phyloP scores from a whole-genome alignment of 2,888 invertebrate genomes.

The Xylocampa areola region DNA sequence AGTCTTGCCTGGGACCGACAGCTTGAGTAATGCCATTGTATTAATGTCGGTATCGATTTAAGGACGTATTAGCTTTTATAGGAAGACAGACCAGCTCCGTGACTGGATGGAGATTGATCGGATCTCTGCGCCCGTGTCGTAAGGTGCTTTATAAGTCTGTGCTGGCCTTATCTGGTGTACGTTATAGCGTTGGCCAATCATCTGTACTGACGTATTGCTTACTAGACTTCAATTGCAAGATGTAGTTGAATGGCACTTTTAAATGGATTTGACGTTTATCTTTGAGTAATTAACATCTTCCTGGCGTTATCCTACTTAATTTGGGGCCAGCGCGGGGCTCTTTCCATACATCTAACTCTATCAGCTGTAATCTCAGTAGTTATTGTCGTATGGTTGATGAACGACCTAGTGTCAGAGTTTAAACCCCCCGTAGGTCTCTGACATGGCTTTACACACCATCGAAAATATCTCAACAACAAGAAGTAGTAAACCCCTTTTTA shows the following conservation, averaged over 20 bases:
- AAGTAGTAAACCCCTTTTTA: no score
- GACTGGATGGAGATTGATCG: constrained; percentile 62
- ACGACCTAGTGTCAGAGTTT: no score
- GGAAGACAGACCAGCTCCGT: constrained; percentile 54
- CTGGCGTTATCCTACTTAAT: no score
- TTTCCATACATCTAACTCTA: no score
- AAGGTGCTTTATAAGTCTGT: constrained; percentile 62
- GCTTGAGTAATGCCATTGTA: constrained; percentile 56
- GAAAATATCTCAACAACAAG: no score
- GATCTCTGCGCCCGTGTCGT: constrained; percentile 55
- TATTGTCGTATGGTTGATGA: no score
- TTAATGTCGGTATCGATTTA: constrained; percentile 50
- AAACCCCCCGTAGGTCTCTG: no score
- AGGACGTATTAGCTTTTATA: constrained; percentile 62
- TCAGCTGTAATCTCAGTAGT: no score
- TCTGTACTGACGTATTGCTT: constrained; percentile 51
- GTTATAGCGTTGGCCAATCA: constrained; percentile 57
- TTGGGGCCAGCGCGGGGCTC: no score
- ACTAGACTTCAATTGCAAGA: constrained; percentile 6
- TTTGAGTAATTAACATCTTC: no score
- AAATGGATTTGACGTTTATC: constrained; percentile 24
- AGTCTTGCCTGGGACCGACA: constrained; percentile 38
- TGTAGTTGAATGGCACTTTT: constrained; percentile 13
- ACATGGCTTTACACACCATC: no score
- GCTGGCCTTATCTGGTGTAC: constrained; percentile 56